Base-by-base conservation (phyloP, 2,797 vertebrate species). In the Todus mexicanus region DNA sequence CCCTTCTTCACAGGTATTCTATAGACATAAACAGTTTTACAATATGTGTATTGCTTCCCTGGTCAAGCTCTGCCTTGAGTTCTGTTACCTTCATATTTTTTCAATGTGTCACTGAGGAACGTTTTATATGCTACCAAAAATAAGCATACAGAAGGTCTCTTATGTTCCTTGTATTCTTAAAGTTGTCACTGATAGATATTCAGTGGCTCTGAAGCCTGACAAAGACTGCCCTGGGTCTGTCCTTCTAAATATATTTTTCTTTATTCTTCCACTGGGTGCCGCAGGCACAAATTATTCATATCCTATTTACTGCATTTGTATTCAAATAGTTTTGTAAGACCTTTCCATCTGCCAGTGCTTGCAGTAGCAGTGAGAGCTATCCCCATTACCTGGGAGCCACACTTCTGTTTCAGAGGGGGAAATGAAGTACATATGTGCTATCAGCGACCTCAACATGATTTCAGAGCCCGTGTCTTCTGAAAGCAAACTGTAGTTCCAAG, bases 291-390 rank as follows among this genome's bases (percentile, higher is more conserved):
- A 79, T 84, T 84, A 89, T 87, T 79, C 45, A 12, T 64, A 43
- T 66, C 22, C 9, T 79, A 9, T 84, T 89, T 92, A 51, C 56
- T 76, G 21, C 53, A 72, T 71, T 90, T 72, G 17, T 82, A 90
- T 87, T 89, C 75, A 84, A 92, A 76, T 71, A 69, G 19, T 43
- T 87, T 37, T 54, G 29, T 15, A 43, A 81, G 76, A 76, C 56
- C 37, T 89, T 82, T 89, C 40, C 31, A 45, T 81, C 74, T 82
- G 37, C 37, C 71, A 50, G 5, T 1, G 7, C 29, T 74, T 45
- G 45, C 0, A 0, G 37, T 13, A 76, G 64, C 25, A 76, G 43
- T 12, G 9, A 79, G 68, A 94, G 17, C 27, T 84, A 27, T 35
- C 33, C 63, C 38, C 53, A 29, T 40, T 38, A 15, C 35, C 47